These are phyloP conservation scores for Tricholauxania praeusta DNA, from an alignment of 2,888 invertebrate species.

Conservation along the genomic window DNA sequence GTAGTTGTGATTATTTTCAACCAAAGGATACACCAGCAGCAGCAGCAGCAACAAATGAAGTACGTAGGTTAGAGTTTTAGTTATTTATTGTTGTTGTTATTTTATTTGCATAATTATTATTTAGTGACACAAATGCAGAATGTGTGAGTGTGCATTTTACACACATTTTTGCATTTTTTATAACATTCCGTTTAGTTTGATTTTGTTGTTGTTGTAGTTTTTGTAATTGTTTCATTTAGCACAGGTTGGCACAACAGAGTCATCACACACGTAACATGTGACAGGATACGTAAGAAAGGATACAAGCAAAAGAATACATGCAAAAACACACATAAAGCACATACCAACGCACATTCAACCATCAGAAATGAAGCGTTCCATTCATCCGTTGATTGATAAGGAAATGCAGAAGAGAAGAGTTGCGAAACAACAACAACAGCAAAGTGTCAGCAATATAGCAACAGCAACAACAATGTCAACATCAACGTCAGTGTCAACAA, in stretches of 20 bases:
- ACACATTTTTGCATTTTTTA: too few relatives aligned
- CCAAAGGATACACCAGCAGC: neutral
- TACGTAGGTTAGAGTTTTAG: neutral
- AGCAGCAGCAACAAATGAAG: neutral
- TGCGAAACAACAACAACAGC: neutral
- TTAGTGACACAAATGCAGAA: neutral
- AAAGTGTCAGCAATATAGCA: neutral
- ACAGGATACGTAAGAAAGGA: neutral
- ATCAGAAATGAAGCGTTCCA: neutral
- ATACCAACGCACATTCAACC: too few relatives aligned
- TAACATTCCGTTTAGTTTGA: too few relatives aligned
- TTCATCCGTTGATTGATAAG: constrained; percentile 22
- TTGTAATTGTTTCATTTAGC: constrained; percentile 8
- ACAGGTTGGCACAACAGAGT: neutral
- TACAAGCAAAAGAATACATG: too few relatives aligned
- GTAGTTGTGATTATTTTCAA: neutral
- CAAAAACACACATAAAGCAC: too few relatives aligned
- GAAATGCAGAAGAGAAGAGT: neutral
- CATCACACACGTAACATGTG: neutral
- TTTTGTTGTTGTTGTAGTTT: neutral
- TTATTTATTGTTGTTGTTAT: neutral
- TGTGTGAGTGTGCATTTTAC: neutral
- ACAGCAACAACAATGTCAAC: neutral
- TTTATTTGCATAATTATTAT: neutral
- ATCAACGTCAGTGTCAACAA: constrained; percentile 5